Evolutionary conservation across 2,888 invertebrate genomes (phyloP), one percentile per base, ranked within the genome.

Genomic region (Aphidius colemani): DNA sequence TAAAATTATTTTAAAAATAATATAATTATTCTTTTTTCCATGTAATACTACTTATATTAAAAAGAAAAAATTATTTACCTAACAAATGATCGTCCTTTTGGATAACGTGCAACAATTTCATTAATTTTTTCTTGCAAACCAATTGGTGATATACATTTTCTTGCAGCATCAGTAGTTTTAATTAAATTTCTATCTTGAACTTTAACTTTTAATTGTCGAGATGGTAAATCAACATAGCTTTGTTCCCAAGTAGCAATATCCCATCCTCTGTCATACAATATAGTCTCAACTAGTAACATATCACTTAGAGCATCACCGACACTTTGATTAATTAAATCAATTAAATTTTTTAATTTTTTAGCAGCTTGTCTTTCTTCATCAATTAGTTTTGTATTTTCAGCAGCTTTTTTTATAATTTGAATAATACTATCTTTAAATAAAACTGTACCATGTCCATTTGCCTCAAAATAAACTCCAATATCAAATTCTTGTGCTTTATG

Each of bases 241-340:
- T 83, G 78, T 73, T 91, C 87, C 99, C 99, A 99, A 57, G 93
- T 88, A 43, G 84, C 81, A 1, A 91, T 86, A 73, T 88, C 86
- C 90, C 94, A 94, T 6, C 93, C 95, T 68, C 90, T 89, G 3
- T 89, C 88, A 72, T 91, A 89, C 39, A 99, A 86, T 59, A 98
- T 91, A 0, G 92, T 90, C 83, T 99, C 99, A 1, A 98, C 96
- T 6, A 97, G 82, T 64, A 99, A 85, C 88, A 99, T 87, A 78
- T 98, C 98, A 0, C 98, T 96, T 61, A 99, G 90, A 4, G 98
- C 98, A 85, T 99, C 99, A 0, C 99, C 99, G 0, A 98, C 95
- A 0, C 94, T 91, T 84, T 96, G 95, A 82, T 97, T 98, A 10
- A 95, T 94, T 74, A 97, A 85, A 80, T 95, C 90, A 67, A 95